phyloP scores from a whole-genome alignment of 2,113 vertebrate species.

The Passer montanus region DNA sequence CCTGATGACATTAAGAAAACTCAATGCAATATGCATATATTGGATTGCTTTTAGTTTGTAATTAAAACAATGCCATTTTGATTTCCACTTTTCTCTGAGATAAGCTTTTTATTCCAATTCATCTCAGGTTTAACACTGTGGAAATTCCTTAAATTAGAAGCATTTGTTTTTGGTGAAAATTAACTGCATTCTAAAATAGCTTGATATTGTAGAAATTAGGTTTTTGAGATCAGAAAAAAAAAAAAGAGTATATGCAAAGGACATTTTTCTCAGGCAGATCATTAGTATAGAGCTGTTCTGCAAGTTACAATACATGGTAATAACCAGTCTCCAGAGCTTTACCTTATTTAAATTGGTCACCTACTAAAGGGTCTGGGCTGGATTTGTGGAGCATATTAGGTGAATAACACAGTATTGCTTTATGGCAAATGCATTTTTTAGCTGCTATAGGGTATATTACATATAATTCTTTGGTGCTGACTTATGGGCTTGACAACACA shows the following conservation, averaged over 20 bases:
- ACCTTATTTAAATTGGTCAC: constrained; percentile 16
- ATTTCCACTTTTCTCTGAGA: neutral
- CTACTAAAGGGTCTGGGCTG: neutral
- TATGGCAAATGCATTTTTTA: constrained; percentile 20
- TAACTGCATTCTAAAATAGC: neutral
- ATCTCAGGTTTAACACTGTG: neutral
- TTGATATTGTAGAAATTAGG: neutral
- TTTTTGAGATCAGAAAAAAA: neutral
- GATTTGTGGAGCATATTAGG: neutral
- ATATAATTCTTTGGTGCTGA: constrained; percentile 24
- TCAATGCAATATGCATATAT: neutral
- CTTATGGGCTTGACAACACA: constrained; percentile 22
- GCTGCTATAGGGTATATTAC: neutral
- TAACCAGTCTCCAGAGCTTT: neutral
- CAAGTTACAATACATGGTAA: neutral
- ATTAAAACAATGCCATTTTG: neutral
- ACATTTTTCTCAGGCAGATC: neutral
- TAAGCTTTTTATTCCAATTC: neutral
- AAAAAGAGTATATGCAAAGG: neutral
- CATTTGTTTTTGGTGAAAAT: neutral
- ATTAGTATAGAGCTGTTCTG: neutral
- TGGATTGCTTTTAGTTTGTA: neutral
- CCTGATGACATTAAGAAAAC: neutral
- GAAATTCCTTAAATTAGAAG: neutral
- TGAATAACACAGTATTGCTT: neutral